Percentiles rank a stretch among this genome's conserved stretches.
These are phyloP conservation scores for Sciurus vulgaris DNA, from an alignment of 2,797 vertebrate species.

Conservation along the genomic window DNA sequence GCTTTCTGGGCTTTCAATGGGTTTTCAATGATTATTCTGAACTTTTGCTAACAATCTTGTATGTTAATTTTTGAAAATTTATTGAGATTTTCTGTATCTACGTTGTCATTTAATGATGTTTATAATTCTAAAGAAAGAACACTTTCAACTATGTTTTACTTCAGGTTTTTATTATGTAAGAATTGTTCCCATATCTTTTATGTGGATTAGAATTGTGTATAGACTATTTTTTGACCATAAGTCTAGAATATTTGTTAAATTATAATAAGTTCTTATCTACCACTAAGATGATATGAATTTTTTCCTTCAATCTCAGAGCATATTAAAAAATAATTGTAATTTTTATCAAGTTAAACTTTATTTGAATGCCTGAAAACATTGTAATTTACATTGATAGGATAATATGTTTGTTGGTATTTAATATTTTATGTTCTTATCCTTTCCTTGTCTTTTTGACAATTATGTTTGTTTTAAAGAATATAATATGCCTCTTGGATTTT, in stretches of 20 bases:
- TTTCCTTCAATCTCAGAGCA: not conserved
- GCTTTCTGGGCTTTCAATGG: not conserved
- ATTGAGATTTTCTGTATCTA: not conserved
- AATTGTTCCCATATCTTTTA: not conserved
- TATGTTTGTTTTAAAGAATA: not conserved
- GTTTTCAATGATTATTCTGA: not conserved
- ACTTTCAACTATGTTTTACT: not conserved
- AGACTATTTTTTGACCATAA: not conserved
- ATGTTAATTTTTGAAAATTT: not conserved
- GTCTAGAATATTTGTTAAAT: not conserved
- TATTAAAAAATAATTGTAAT: not conserved
- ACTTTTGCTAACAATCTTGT: not conserved
- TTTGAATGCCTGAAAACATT: not conserved
- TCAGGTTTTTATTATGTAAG: not conserved
- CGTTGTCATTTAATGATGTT: not conserved
- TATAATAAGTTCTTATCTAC: not conserved
- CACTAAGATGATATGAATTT: not conserved
- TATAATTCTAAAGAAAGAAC: not conserved
- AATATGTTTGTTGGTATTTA: not conserved
- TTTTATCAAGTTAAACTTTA: not conserved
- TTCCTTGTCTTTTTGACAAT: not conserved
- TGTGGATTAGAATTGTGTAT: not conserved
- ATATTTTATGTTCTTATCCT: not conserved
- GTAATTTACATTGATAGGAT: not conserved
- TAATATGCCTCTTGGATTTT: slow-evolving; percentile 28